phyloP scores from a whole-genome alignment of 2,113 vertebrate species.

The Microtus richardsoni region DNA sequence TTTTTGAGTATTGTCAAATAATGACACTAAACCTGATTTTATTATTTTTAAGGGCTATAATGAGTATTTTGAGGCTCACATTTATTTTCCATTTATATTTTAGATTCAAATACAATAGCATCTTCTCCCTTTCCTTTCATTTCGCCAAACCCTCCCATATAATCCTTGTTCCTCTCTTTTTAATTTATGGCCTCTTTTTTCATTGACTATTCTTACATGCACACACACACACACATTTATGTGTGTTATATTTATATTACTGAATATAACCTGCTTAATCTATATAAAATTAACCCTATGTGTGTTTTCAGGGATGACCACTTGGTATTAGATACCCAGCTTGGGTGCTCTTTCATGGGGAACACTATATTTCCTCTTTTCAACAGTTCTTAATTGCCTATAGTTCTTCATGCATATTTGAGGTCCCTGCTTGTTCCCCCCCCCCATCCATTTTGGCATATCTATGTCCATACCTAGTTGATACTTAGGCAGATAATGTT shows the following conservation, averaged over 20 bases:
- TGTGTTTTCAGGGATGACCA: too few species aligned
- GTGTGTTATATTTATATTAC: too few species aligned
- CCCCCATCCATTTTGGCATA: background rate
- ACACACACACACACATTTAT: too few species aligned
- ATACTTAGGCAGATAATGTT: too few species aligned
- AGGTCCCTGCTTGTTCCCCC: background rate
- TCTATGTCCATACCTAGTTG: background rate
- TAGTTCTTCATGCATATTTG: background rate
- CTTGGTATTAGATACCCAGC: too few species aligned
- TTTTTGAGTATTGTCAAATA: background rate
- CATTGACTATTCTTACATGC: too few species aligned
- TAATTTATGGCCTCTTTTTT: too few species aligned
- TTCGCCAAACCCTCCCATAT: too few species aligned
- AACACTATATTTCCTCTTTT: background rate
- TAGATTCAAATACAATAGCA: background rate
- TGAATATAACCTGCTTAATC: too few species aligned
- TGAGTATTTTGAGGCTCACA: background rate
- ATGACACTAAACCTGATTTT: background rate
- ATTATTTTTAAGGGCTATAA: too few species aligned
- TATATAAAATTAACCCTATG: too few species aligned
- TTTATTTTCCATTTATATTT: background rate
- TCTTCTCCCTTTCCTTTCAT: background rate
- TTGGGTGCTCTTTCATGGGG: background rate
- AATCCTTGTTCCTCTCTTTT: background rate
- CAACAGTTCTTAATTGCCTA: background rate